phyloP scores from a whole-genome alignment of 2,888 invertebrate genomes.

The Drosophila demipolita region DNA sequence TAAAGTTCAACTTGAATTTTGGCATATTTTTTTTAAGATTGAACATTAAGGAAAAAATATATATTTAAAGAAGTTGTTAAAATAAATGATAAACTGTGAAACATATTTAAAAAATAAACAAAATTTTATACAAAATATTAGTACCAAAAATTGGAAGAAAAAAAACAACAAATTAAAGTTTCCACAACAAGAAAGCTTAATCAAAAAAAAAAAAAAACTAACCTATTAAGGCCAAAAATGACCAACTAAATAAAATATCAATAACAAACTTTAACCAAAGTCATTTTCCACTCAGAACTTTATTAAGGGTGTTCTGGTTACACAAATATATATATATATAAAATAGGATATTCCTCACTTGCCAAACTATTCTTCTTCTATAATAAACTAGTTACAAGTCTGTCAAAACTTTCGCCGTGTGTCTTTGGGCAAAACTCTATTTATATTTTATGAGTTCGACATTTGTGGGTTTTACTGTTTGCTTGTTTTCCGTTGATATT shows the following conservation, averaged over 20 bases:
- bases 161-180: no score
- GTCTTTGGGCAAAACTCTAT: conserved; percentile 32
- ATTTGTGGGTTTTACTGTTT: conserved; percentile 38
- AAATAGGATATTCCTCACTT: background rate
- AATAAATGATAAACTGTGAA: background rate
- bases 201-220: background rate
- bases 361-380: background rate
- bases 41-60: background rate
- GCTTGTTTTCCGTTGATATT: conserved; percentile 23
- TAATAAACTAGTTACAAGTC: conserved; percentile 11
- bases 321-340: background rate
- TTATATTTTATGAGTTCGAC: conserved; percentile 46
- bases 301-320: background rate
- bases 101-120: background rate
- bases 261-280: background rate
- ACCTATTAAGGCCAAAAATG: no score
- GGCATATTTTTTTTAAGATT: no score
- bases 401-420: conserved; percentile 43
- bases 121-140: no score
- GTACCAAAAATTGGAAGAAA: no score
- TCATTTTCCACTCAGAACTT: background rate
- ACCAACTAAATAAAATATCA: background rate
- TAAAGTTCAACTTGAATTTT: background rate
- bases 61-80: background rate
- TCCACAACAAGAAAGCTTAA: background rate